A percentile compares a stretch with the other conserved stretches of the same genome.
phyloP scores from a whole-genome alignment of 2,113 vertebrate species.

The Carollia perspicillata region DNA sequence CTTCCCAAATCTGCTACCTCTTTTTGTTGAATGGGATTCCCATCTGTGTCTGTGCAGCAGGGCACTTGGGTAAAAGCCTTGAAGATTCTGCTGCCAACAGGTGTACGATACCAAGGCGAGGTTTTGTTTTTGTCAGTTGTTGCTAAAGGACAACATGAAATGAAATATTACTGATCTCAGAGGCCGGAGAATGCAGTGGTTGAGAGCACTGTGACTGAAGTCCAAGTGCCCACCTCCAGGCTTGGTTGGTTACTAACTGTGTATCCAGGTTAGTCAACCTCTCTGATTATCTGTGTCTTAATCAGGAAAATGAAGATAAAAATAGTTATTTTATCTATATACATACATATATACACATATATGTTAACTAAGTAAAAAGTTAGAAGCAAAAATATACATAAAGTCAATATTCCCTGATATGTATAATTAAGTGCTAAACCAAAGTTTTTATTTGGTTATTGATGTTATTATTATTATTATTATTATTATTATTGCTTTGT shows the following conservation, averaged over 20 bases:
- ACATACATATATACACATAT: background rate
- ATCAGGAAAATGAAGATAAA: constrained; percentile 22
- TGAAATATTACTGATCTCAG: background rate
- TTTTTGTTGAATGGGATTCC: background rate
- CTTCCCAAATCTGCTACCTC: background rate
- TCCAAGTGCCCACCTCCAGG: background rate
- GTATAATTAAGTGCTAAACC: background rate
- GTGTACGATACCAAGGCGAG: background rate
- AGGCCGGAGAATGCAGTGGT: background rate
- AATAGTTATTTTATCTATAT: background rate
- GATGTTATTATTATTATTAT: background rate
- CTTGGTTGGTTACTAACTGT: background rate
- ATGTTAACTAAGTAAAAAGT: background rate
- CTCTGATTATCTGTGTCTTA: background rate
- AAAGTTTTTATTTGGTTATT: background rate
- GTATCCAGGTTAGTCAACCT: background rate
- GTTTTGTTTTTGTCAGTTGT: background rate
- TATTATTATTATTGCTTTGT: background rate
- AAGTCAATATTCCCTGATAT: background rate
- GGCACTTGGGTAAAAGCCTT: background rate
- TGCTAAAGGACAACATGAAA: background rate
- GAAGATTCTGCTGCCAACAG: constrained; percentile 2
- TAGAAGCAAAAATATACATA: background rate
- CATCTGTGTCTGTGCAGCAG: background rate
- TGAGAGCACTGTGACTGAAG: background rate